Conservation (phyloP, 2,797 vertebrate genomes). For the Macroramphosus scolopax region DNA sequence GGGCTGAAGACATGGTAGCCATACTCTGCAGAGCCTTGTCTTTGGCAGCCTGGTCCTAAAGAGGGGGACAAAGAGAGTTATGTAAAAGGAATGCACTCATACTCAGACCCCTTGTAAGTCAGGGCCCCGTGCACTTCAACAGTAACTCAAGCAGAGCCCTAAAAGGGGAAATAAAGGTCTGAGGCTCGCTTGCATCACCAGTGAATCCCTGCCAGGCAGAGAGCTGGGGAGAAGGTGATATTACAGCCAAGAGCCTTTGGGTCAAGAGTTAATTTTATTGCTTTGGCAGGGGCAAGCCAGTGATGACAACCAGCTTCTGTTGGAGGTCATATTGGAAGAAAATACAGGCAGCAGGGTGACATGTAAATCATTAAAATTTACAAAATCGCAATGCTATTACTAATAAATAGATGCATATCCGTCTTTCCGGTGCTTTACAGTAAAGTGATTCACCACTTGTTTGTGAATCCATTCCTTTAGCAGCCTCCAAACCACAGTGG, state of each 20-base stretch:
- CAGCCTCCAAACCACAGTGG: slow-evolving; percentile 60
- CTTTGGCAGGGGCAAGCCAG: slow-evolving; percentile 65
- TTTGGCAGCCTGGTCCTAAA: slow-evolving; percentile 94
- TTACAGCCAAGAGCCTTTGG: slow-evolving; percentile 70
- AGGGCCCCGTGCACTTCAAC: slow-evolving; percentile 21
- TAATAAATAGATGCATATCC: slow-evolving; percentile 4
- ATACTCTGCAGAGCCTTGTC: slow-evolving; percentile 97
- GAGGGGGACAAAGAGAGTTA: slow-evolving; percentile 42
- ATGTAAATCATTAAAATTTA: slow-evolving; percentile 24
- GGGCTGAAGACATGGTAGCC: slow-evolving; percentile 94
- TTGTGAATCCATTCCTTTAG: slow-evolving; percentile 59
- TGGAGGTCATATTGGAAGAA: slow-evolving; percentile 70
- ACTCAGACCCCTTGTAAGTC: slow-evolving; percentile 50
- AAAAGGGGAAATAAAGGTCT: slow-evolving; percentile 57
- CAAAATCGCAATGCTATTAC: slow-evolving; percentile 1
- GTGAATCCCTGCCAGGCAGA: slow-evolving; percentile 52
- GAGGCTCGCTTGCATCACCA: slow-evolving; percentile 62
- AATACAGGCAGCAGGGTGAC: slow-evolving; percentile 28
- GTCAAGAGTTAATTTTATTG: slow-evolving; percentile 78
- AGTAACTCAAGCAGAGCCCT: slow-evolving; percentile 51
- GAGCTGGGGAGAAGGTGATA: slow-evolving; percentile 61
- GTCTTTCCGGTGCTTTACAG: slow-evolving; percentile 13
- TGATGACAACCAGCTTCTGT: slow-evolving; percentile 75
- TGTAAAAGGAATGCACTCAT: slow-evolving; percentile 26
- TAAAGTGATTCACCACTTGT: slow-evolving; percentile 44